phyloP scores from a whole-genome alignment of 2,113 vertebrate species.

The Rhombomys opimus region DNA sequence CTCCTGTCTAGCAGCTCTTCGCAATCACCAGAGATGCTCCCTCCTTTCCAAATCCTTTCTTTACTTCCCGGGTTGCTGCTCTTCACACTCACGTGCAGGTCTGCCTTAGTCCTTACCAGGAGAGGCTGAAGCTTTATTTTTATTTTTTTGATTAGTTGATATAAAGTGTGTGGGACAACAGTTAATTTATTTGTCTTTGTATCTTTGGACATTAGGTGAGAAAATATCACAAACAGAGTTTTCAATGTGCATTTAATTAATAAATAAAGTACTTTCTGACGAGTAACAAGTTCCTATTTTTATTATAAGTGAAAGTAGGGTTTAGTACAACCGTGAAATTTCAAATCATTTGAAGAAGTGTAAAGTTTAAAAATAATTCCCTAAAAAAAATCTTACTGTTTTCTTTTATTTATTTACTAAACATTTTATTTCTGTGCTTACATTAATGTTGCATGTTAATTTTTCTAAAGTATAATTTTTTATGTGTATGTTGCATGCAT shows the following conservation, averaged over 20 bases:
- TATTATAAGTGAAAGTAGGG: slow-evolving; percentile 21
- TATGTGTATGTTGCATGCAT: not conserved
- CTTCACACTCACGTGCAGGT: not conserved
- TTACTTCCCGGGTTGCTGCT: not conserved
- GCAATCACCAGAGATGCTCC: not conserved
- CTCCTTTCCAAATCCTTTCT: not conserved
- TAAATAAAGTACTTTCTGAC: slow-evolving; percentile 4
- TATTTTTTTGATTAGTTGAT: not conserved
- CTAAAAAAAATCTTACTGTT: not conserved
- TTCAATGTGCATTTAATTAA: slow-evolving; percentile 18
- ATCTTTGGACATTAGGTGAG: not conserved
- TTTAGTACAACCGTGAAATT: not conserved
- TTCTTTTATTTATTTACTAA: not conserved
- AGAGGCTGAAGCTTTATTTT: not conserved
- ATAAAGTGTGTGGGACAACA: not conserved
- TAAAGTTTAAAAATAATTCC: not conserved
- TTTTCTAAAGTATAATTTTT: not conserved
- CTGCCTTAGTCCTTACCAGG: not conserved
- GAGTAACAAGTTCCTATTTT: slow-evolving; percentile 17
- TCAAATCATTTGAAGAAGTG: slow-evolving; percentile 31
- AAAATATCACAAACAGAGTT: not conserved
- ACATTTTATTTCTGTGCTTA: not conserved
- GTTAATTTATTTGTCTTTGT: not conserved
- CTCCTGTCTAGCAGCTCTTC: not conserved
- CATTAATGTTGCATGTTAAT: not conserved